Conservation (phyloP, 2,888 invertebrate genomes). For the Prenolepis imparis region DNA sequence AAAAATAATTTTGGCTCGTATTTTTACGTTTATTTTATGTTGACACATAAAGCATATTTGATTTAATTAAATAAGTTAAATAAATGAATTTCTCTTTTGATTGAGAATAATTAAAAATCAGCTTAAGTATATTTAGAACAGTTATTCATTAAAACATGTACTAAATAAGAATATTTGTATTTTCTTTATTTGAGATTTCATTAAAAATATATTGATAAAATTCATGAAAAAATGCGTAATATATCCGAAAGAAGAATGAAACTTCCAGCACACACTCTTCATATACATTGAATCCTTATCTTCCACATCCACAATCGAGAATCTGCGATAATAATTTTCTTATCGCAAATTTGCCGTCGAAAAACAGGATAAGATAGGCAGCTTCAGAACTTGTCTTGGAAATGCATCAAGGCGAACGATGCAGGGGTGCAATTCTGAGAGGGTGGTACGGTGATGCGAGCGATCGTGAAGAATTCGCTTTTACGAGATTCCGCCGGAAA, state of each 20-base stretch:
- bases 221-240: conserved; percentile 3
- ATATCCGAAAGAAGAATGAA: not conserved
- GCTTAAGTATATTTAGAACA: not conserved
- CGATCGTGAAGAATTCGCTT: conserved; percentile 75
- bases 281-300: conserved; percentile 1
- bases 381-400: conserved; percentile 44
- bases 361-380: conserved; percentile 23
- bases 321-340: conserved; percentile 37
- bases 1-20: not conserved
- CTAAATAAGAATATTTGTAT: not conserved
- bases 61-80: not conserved
- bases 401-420: conserved; percentile 45
- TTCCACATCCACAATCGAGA: not conserved
- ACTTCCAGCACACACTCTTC: not conserved
- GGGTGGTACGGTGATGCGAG: conserved; percentile 31
- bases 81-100: not conserved
- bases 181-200: not conserved
- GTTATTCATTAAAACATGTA: not conserved
- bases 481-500: conserved; percentile 76
- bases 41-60: not conserved
- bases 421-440: conserved; percentile 11
- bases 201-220: conserved; percentile 5
- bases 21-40: not conserved
- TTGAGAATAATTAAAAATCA: not conserved
- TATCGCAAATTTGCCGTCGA: conserved; percentile 23